These are phyloP conservation scores for Lophotriccus pileatus DNA, from an alignment of 2,797 vertebrate genomes.

Conservation along the genomic window DNA sequence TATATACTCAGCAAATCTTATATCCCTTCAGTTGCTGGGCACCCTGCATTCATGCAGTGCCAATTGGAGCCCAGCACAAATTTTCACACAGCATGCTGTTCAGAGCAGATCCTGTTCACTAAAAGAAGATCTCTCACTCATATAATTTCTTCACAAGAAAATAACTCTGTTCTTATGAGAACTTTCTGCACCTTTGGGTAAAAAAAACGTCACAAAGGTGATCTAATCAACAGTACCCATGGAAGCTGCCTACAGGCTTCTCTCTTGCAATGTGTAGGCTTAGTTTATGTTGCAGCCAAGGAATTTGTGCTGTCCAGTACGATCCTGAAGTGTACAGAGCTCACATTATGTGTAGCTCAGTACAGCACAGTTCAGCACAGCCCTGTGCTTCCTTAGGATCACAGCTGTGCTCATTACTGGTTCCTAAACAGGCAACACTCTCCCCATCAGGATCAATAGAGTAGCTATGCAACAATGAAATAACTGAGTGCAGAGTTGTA, in stretches of 20 bases:
- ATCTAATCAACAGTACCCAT: accelerated
- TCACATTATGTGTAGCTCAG: not conserved
- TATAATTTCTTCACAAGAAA: not conserved
- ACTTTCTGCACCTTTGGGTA: not conserved
- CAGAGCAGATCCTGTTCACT: not conserved
- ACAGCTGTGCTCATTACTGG: not conserved
- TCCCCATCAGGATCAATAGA: not conserved
- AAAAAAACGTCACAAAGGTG: not conserved
- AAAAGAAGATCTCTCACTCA: not conserved
- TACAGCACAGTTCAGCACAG: not conserved
- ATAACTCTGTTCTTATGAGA: not conserved
- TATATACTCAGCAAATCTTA: not conserved
- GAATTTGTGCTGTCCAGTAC: not conserved
- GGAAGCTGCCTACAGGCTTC: not conserved
- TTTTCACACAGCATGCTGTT: accelerated
- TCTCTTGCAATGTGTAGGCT: accelerated
- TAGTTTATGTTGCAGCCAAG: not conserved
- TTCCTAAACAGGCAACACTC: not conserved
- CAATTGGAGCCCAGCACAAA: not conserved
- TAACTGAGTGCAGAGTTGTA: not conserved
- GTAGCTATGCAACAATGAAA: not conserved
- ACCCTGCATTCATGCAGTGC: not conserved
- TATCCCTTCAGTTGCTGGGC: not conserved
- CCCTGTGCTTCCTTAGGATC: not conserved
- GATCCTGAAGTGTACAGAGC: not conserved